A percentile compares a stretch with the other conserved stretches of the same genome.
phyloP scores from a whole-genome alignment of 23 tunicate genomes.

The Phallusia fumigata region DNA sequence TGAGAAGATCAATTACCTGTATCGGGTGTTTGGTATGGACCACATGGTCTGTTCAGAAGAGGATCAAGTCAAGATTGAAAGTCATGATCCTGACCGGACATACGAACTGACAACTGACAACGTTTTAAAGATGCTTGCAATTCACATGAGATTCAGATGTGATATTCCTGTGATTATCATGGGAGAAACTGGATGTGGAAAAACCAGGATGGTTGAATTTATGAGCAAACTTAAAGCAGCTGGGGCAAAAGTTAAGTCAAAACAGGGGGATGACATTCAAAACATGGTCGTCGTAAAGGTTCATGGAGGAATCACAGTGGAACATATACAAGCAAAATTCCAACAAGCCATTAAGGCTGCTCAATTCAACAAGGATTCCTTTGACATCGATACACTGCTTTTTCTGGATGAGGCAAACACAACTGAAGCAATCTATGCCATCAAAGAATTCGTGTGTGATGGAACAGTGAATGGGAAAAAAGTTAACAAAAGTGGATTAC shows the following conservation, averaged over 20 bases:
- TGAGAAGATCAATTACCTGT: conserved; percentile 36
- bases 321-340: conserved; percentile 36
- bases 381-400: conserved; percentile 33
- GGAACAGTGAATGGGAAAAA: conserved; percentile 46
- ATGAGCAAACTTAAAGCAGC: conserved; percentile 66
- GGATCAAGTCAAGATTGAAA: conserved; percentile 16
- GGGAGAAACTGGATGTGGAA: conserved; percentile 96
- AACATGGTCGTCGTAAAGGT: conserved; percentile 76
- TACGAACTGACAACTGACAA: conserved; percentile 88
- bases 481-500: conserved; percentile 24
- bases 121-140: conserved; percentile 72
- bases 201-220: conserved; percentile 83
- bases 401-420: conserved; percentile 85
- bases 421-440: conserved; percentile 80
- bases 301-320: conserved; percentile 75
- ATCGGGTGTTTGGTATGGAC: conserved; percentile 72
- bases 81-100: conserved; percentile 79
- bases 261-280: background rate
- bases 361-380: background rate
- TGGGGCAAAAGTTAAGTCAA: background rate
- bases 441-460: conserved; percentile 84
- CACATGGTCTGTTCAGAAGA: too few species aligned
- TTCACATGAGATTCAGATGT: conserved; percentile 83
- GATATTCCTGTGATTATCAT: conserved; percentile 78
- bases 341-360: conserved; percentile 31